Percentiles rank a stretch among this genome's conserved stretches.
phyloP scores from a whole-genome alignment of 2,113 vertebrate species.

The Rhea americana region DNA sequence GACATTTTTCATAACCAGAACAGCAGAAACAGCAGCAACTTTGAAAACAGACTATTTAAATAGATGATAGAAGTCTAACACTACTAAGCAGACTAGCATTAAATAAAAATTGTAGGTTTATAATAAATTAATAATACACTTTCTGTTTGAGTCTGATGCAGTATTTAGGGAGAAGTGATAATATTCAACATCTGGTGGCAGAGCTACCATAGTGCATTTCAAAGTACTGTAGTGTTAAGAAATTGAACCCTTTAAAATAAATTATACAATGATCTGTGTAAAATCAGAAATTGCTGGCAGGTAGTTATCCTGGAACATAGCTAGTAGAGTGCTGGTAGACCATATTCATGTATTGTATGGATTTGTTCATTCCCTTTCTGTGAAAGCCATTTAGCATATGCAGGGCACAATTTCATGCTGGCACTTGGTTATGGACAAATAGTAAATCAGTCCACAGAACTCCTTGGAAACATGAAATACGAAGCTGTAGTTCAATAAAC shows the following conservation, averaged over 20 bases:
- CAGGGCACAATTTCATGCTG: not conserved
- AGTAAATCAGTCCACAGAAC: constrained; percentile 27
- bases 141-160: constrained; percentile 17
- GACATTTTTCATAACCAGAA: not conserved
- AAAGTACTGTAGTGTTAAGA: not conserved
- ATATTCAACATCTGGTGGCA: not conserved
- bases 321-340: not conserved
- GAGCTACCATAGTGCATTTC: not conserved
- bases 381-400: not conserved
- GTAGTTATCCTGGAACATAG: not conserved
- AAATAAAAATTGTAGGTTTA: constrained; percentile 58
- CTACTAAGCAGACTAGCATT: not conserved
- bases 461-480: constrained; percentile 15
- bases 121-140: constrained; percentile 69
- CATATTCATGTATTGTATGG: not conserved
- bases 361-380: not conserved
- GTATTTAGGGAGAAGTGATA: not conserved
- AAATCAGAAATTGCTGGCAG: not conserved
- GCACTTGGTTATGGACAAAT: not conserved
- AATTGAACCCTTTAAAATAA: not conserved
- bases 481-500: constrained; percentile 57
- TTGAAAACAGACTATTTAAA: constrained; percentile 47
- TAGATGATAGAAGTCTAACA: constrained; percentile 25
- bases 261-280: not conserved
- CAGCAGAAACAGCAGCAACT: not conserved